Evolutionary conservation across 1,140 invertebrate genomes (phyloP).

Genomic region (Atopsyche davidsoni): DNA sequence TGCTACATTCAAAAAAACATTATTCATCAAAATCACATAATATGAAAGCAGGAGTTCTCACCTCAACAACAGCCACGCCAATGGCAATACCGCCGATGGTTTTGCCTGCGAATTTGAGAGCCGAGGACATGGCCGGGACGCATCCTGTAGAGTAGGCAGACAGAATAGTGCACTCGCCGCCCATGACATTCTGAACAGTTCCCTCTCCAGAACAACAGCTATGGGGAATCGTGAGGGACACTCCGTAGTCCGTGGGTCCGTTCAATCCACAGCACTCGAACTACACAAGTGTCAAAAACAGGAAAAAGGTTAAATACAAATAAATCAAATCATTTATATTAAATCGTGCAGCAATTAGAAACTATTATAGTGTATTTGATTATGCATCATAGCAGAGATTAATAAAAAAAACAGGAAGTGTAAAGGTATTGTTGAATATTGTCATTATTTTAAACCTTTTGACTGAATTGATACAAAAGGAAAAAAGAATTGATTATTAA

Average conservation of each 20-base stretch:
- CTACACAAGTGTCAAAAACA: slow-evolving; percentile 39
- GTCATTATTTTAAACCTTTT: no score
- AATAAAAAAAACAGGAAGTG: no score
- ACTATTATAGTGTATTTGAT: no score
- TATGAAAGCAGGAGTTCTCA: no score
- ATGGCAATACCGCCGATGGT: slow-evolving; percentile 58
- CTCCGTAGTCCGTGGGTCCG: slow-evolving; percentile 41
- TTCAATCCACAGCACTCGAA: slow-evolving; percentile 58
- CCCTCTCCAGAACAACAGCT: slow-evolving; percentile 42
- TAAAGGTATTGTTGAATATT: no score
- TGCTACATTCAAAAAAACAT: no score
- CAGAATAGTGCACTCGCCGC: slow-evolving; percentile 39
- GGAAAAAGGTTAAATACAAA: slow-evolving; percentile 6
- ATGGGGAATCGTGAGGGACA: slow-evolving; percentile 33
- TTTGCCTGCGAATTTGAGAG: slow-evolving; percentile 48
- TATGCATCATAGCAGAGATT: no score
- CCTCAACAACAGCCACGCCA: slow-evolving; percentile 62
- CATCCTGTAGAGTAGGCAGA: slow-evolving; percentile 47
- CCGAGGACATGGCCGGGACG: slow-evolving; percentile 34
- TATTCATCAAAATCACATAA: no score
- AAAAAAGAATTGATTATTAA: no score
- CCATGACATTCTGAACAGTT: slow-evolving; percentile 31
- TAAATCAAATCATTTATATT: no score
- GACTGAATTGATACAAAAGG: no score
- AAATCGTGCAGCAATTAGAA: no score